Conservation (phyloP, 2,113 vertebrate genomes). For the Electrona antarctica region DNA sequence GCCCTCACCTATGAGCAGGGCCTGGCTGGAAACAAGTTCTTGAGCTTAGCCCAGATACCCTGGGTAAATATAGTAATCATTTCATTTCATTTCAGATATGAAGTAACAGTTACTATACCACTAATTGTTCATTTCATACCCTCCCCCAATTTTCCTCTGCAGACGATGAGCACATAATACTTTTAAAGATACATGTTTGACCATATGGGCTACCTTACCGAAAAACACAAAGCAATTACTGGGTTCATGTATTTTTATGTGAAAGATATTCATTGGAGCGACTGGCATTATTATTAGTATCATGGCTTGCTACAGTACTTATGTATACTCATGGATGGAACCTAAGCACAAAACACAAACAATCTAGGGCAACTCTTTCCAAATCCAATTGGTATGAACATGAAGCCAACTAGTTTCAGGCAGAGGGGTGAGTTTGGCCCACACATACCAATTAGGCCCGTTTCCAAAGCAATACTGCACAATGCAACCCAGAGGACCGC, state of each 20-base stretch:
- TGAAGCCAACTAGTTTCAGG: slow-evolving; percentile 77
- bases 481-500: slow-evolving; percentile 74
- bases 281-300: slow-evolving; percentile 51
- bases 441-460: slow-evolving; percentile 80
- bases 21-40: too few species aligned
- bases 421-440: slow-evolving; percentile 77
- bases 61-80: too few species aligned
- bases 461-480: slow-evolving; percentile 76
- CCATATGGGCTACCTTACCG: slow-evolving; percentile 46
- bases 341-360: slow-evolving; percentile 68
- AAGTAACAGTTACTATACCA: slow-evolving; percentile 57
- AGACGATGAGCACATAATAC: slow-evolving; percentile 44
- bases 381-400: slow-evolving; percentile 80
- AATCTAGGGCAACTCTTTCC: slow-evolving; percentile 78
- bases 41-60: slow-evolving; percentile 63
- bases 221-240: slow-evolving; percentile 61
- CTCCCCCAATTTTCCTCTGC: slow-evolving; percentile 42
- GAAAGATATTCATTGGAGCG: slow-evolving; percentile 46
- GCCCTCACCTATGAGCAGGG: too few species aligned
- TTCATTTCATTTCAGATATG: too few species aligned
- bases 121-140: slow-evolving; percentile 68
- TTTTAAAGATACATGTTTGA: slow-evolving; percentile 57
- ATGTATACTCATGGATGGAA: slow-evolving; percentile 40
- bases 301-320: slow-evolving; percentile 56
- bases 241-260: slow-evolving; percentile 67